phyloP scores from a whole-genome alignment of 1,140 invertebrate genomes.

The Polypedilum vanderplanki region DNA sequence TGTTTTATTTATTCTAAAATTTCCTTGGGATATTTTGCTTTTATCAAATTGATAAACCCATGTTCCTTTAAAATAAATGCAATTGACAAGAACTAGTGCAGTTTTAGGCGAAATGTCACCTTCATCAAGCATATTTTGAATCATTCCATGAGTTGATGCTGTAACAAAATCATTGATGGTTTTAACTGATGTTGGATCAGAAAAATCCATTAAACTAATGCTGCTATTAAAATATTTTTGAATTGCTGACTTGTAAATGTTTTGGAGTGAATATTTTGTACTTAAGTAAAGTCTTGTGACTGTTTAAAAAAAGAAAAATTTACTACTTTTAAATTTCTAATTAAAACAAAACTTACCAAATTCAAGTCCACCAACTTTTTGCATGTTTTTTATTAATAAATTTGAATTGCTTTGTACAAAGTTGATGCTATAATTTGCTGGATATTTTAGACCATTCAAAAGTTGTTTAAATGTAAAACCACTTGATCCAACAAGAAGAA shows the following conservation, averaged over 20 bases:
- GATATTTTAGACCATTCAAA: conserved; percentile 42
- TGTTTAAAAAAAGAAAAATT: neutral
- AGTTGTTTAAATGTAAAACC: conserved; percentile 51
- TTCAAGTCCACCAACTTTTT: conserved; percentile 42
- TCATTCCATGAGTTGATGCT: conserved; percentile 51
- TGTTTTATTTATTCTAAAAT: conserved; percentile 46
- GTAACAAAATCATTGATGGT: conserved; percentile 55
- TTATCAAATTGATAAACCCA: conserved; percentile 52
- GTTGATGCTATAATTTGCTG: conserved; percentile 35
- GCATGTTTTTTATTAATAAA: conserved; percentile 42
- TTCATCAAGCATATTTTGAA: conserved; percentile 49
- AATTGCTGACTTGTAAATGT: conserved; percentile 45
- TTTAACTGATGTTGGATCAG: conserved; percentile 39
- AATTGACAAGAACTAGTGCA: conserved; percentile 51
- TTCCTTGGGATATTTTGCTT: conserved; percentile 41
- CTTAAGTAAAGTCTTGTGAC: conserved; percentile 57
- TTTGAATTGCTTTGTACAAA: conserved; percentile 38
- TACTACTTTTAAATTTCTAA: too few species aligned
- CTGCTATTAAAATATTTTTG: conserved; percentile 35
- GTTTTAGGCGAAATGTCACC: conserved; percentile 40
- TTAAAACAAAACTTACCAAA: conserved; percentile 41
- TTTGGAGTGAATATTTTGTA: conserved; percentile 45
- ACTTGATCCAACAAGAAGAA: conserved; percentile 48
- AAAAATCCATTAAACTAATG: conserved; percentile 47
- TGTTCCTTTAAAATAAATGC: conserved; percentile 57